A percentile compares a stretch with the other conserved stretches of the same genome.
These are phyloP conservation scores for Drosophila ercepeae DNA, from an alignment of 1,140 invertebrate genomes.

Conservation along the genomic window DNA sequence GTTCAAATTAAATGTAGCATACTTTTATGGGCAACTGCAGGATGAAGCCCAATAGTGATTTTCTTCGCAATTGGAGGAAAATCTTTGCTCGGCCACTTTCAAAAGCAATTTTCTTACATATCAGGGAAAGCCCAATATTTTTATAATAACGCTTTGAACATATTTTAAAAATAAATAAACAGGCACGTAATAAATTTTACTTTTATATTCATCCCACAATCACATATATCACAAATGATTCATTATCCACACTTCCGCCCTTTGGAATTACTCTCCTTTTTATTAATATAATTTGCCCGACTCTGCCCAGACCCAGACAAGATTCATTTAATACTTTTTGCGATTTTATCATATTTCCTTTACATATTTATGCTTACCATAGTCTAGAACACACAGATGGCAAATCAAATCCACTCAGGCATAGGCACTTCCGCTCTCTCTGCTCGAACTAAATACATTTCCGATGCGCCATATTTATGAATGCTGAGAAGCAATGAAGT, in stretches of 20 bases:
- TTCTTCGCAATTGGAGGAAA: conserved; percentile 30
- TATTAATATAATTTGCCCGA: conserved; percentile 22
- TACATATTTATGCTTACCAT: conserved; percentile 33
- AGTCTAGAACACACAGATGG: conserved; percentile 22
- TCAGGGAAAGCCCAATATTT: too few relatives aligned
- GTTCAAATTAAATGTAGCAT: conserved; percentile 69
- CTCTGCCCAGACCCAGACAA: neutral
- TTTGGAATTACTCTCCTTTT: conserved; percentile 24
- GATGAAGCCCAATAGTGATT: conserved; percentile 27
- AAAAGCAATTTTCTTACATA: neutral
- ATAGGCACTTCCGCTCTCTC: conserved; percentile 61
- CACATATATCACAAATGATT: conserved; percentile 54
- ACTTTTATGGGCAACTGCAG: conserved; percentile 57
- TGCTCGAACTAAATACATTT: conserved; percentile 70
- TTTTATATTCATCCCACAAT: conserved; percentile 22
- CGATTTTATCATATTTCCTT: conserved; percentile 43
- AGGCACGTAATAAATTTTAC: conserved; percentile 2
- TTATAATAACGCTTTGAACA: neutral
- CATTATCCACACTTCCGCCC: conserved; percentile 52
- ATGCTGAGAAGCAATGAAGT: conserved; percentile 41
- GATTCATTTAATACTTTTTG: conserved; percentile 37
- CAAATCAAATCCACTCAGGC: conserved; percentile 68
- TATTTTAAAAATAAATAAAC: conserved; percentile 13
- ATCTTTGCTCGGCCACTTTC: neutral
- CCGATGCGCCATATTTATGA: conserved; percentile 62